Evolutionary conservation across 2,113 vertebrate genomes (phyloP).

Genomic region (Eidolon helvum): DNA sequence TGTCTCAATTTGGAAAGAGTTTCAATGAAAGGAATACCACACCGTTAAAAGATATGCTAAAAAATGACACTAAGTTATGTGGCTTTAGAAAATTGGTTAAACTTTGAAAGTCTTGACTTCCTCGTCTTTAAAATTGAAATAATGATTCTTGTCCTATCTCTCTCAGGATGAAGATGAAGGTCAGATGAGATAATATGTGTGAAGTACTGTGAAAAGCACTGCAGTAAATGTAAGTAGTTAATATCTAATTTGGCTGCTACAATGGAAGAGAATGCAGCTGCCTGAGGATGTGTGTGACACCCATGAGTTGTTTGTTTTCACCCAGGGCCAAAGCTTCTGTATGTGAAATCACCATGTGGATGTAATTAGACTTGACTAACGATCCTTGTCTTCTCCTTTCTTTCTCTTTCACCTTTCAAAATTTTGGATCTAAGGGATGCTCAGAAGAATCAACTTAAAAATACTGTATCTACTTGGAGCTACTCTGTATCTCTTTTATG

Average conservation of each 20-base stretch:
- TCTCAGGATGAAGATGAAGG: background rate
- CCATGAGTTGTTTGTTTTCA: background rate
- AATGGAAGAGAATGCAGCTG: background rate
- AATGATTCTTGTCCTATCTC: background rate
- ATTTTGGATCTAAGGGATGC: background rate
- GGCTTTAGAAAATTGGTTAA: background rate
- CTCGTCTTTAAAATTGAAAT: slow-evolving; percentile 1
- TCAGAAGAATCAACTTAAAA: slow-evolving; percentile 18
- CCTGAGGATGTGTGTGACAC: background rate
- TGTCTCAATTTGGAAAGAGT: background rate
- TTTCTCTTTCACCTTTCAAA: background rate
- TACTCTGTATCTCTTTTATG: background rate
- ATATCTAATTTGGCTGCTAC: background rate
- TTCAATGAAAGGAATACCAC: background rate
- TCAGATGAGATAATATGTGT: background rate
- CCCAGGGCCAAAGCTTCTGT: background rate
- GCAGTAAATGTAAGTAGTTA: background rate
- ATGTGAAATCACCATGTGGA: background rate
- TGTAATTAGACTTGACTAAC: background rate
- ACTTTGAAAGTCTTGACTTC: background rate
- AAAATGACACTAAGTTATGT: background rate
- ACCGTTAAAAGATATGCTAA: background rate
- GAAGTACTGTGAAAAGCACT: background rate
- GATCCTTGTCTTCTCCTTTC: background rate
- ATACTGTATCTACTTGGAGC: background rate